These are phyloP conservation scores for Azemiops feae DNA, from an alignment of 2,113 vertebrate genomes.

Conservation along the genomic window DNA sequence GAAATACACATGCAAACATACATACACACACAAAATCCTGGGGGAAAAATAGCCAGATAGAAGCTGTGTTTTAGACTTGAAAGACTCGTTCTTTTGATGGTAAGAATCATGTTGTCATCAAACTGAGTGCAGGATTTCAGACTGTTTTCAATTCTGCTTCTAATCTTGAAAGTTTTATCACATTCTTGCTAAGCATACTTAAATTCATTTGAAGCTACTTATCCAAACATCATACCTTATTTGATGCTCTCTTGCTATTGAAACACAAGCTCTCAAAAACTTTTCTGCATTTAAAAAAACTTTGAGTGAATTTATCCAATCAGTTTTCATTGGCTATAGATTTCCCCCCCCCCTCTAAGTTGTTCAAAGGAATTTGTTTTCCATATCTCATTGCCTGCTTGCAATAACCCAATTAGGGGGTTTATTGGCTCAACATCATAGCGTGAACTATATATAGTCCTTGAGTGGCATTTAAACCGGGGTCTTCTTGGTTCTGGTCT, in stretches of 20 bases:
- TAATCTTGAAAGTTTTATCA: slow-evolving; percentile 64
- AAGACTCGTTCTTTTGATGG: slow-evolving; percentile 67
- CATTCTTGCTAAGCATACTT: slow-evolving; percentile 41
- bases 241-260: background rate
- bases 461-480: background rate
- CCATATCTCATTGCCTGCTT: background rate
- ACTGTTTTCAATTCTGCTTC: slow-evolving; percentile 61
- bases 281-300: background rate
- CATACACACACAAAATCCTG: slow-evolving; percentile 28
- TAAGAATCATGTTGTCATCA: slow-evolving; percentile 53
- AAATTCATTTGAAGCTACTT: background rate
- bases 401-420: background rate
- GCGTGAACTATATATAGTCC: background rate
- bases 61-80: slow-evolving; percentile 60
- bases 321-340: background rate
- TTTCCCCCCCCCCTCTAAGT: background rate
- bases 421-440: background rate
- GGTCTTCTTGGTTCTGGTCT: background rate
- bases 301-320: background rate
- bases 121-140: slow-evolving; percentile 55
- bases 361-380: background rate
- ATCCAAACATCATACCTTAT: background rate
- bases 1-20: slow-evolving; percentile 61
- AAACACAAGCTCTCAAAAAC: background rate
- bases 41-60: slow-evolving; percentile 46